A percentile compares a stretch with the other conserved stretches of the same genome.
Evolutionary conservation across 2,888 invertebrate species (phyloP).

Genomic region (Taenaris catops): DNA sequence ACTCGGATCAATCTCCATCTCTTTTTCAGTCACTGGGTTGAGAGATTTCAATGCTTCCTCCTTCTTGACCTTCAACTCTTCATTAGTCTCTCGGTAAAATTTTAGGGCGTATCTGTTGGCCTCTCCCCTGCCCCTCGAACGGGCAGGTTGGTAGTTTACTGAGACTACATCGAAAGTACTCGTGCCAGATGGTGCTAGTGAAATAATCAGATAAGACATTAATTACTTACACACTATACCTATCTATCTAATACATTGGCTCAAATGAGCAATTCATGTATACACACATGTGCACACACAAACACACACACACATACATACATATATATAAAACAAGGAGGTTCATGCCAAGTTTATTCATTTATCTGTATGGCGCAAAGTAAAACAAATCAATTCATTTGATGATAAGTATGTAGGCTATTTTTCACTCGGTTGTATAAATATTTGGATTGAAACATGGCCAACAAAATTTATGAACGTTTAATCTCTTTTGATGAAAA

Average conservation of each 20-base stretch:
- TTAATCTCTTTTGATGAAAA: slow-evolving; percentile 6
- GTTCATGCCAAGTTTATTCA: slow-evolving; percentile 21
- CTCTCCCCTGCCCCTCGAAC: slow-evolving; percentile 62
- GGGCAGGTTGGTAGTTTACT: slow-evolving; percentile 82
- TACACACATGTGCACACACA: too few relatives aligned
- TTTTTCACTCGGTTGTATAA: slow-evolving; percentile 17
- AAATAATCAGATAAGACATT: too few relatives aligned
- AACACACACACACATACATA: too few relatives aligned
- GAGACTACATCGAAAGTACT: slow-evolving; percentile 55
- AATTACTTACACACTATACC: too few relatives aligned
- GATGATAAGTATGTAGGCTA: slow-evolving; percentile 17
- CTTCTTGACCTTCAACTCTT: slow-evolving; percentile 84
- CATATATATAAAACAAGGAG: too few relatives aligned
- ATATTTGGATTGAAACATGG: slow-evolving; percentile 20
- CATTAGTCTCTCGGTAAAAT: slow-evolving; percentile 89
- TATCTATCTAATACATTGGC: too few relatives aligned
- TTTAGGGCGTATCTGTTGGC: slow-evolving; percentile 88
- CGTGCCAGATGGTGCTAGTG: slow-evolving; percentile 43
- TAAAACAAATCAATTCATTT: slow-evolving; percentile 19
- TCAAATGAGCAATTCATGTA: too few relatives aligned
- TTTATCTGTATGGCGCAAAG: slow-evolving; percentile 19
- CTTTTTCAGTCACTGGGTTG: slow-evolving; percentile 74
- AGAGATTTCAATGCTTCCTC: slow-evolving; percentile 81
- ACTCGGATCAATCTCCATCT: slow-evolving; percentile 84
- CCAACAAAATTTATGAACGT: slow-evolving; percentile 13